Evolutionary conservation across 53 echinoderm and acorn worm species (phyloP).

Genomic region (Crossaster papposus): DNA sequence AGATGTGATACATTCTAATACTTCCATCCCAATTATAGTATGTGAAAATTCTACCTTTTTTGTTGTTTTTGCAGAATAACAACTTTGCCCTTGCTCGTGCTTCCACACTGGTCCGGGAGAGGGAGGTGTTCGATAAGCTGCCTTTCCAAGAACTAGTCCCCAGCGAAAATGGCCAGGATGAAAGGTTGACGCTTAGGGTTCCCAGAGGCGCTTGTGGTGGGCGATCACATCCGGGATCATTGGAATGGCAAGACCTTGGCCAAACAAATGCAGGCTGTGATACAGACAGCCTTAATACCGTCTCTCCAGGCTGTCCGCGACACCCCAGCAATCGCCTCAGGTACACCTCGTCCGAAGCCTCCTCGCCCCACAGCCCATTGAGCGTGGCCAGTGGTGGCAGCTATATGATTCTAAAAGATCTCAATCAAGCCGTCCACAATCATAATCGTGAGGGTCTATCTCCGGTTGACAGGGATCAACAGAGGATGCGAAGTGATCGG

Average conservation of each 20-base stretch:
- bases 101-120: neutral
- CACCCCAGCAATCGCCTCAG: neutral
- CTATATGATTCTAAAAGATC: neutral
- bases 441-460: slow-evolving; percentile 7
- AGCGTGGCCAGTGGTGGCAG: slow-evolving; percentile 41
- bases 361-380: slow-evolving; percentile 20
- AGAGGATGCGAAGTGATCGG: neutral
- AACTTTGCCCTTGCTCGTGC: neutral
- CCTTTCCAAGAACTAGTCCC: neutral
- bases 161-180: neutral
- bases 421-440: neutral
- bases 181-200: neutral
- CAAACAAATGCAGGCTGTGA: neutral
- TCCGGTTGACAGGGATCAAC: neutral
- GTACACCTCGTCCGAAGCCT: neutral
- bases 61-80: slow-evolving; percentile 9
- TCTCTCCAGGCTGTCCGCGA: neutral
- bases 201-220: neutral
- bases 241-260: neutral
- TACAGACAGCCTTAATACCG: neutral
- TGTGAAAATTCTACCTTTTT: neutral
- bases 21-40: too few species aligned
- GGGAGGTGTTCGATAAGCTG: slow-evolving; percentile 23
- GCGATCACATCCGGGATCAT: neutral
- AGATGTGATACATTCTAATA: too few species aligned